Evolutionary conservation across 1,140 invertebrate species (phyloP), one percentile per base, ranked within the genome.

Genomic region (Drosophila jambulina): DNA sequence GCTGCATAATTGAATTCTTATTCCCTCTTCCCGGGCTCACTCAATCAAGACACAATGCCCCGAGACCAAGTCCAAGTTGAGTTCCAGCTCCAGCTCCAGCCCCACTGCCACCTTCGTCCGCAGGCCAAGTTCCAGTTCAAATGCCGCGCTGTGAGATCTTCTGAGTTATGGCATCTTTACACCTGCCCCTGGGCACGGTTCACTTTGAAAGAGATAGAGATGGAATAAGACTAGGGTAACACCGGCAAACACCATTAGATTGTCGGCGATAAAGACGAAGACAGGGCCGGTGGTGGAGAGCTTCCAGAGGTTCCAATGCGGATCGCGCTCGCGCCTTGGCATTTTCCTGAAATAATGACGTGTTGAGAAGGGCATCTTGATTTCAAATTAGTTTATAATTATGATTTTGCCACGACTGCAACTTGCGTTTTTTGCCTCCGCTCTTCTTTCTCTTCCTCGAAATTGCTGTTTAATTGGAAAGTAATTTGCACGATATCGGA

Each of bases 1-100:
- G 81, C 72, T 90, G 85, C 85, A 87, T 87, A 85, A 87, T 88
- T 90, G 85, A 87, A 90, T 85, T 80, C 85, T 84, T 87, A 80
- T 80, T 77, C 80, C 65, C 63, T 68, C 34, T 64, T 62, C 48
- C 42, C 21, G 63, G 40, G 57, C 46, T 51, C 46, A 51, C 59
- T 59, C 62, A 75, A 61, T 80, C 71, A 62, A 65, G 67, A 60
- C 68, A 72, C 70, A 72, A 72, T 59, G 46, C 69, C 34, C 58
- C 43, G 21, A 40, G 46, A 25, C 64, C 29, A 40, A 34, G 58
- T 70, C 43, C 65, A 34, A 23, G 34, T 56, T 38, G 34, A 17
- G 43, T 19, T 32, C 25, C 27, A 42, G 15, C 19, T 36, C 13
- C 51, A 5, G 10, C 71, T 42, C 40, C 21, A 38, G 56, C 45